phyloP scores from a whole-genome alignment of 2,797 vertebrate species.

The Lemur catta region DNA sequence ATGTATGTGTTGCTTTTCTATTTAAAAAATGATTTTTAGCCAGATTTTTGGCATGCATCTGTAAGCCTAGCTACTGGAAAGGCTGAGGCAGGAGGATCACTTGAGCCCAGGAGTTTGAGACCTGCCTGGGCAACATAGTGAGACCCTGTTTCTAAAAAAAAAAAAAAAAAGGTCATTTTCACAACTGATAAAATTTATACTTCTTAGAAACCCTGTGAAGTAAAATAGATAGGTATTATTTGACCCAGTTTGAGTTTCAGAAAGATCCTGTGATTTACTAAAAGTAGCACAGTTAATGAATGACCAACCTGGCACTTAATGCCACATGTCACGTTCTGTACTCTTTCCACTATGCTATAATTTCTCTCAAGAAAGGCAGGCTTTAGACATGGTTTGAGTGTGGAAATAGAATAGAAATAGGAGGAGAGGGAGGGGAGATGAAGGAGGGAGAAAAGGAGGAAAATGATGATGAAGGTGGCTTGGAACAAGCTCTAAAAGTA shows the following conservation, averaged over 20 bases:
- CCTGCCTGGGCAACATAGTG: background rate
- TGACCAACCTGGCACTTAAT: background rate
- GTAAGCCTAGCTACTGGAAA: background rate
- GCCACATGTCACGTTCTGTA: background rate
- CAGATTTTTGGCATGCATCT: background rate
- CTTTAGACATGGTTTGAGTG: background rate
- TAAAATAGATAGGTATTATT: background rate
- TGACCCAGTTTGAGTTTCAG: too few species aligned
- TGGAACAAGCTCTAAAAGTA: background rate
- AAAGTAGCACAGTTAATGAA: background rate
- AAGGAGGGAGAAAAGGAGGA: background rate
- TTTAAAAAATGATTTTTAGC: background rate
- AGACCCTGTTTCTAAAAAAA: background rate
- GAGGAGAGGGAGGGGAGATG: too few species aligned
- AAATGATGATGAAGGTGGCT: too few species aligned
- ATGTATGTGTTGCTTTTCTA: background rate
- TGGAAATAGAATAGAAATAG: background rate
- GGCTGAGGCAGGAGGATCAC: background rate
- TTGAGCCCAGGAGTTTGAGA: background rate
- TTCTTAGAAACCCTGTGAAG: background rate
- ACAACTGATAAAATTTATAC: background rate
- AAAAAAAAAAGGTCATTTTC: background rate
- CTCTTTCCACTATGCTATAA: background rate
- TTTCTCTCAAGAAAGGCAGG: background rate
- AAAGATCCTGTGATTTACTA: background rate